Evolutionary conservation across 2,888 invertebrate species (phyloP), one percentile per base, ranked within the genome.

Genomic region (Notodonta ziczac): DNA sequence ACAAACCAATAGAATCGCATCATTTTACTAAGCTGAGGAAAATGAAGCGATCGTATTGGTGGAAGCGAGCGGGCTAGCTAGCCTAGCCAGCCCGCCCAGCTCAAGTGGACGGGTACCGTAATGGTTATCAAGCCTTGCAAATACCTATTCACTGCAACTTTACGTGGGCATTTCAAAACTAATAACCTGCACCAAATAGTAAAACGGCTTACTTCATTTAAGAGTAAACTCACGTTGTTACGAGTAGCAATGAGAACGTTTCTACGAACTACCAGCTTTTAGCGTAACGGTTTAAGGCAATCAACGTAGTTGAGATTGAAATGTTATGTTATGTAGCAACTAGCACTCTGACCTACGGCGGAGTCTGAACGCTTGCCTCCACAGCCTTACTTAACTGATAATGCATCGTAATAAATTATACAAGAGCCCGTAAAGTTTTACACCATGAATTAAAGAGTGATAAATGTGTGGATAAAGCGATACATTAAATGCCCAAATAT

Each of bases 281-380:
- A 84, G 81, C 76, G 76, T 83, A 85, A 83, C 83, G 83, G 85
- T 84, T 77, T 77, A 77, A 73, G 66, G 80, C 81, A 81, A 85
- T 85, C 81, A 80, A 76, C 72, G 74, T 70, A 66, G 78, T 78
- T 72, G 71, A 83, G 85, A 88, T 88, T 87, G 86, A 87, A 87
- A 86, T 82, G 82, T 85, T 86, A 87, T 88, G 85, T 85, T 83
- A 82, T 81, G 80, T 81, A 76, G 78, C 83, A 84, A 83, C 78
- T 77, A 81, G 80, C 77, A 76, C 80, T 78, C 68, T 80, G 78
- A 82, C 81, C 83, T 73, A 74, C 73, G 79, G 78, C 77, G 69
- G 66, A 74, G 75, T 64, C 70, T 74, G 74, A 77, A 71, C 78
- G 80, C 78, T 81, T 74, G 73, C 76, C 70, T 76, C 74, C 70